Conservation (phyloP, 2,113 vertebrate species). For the Heterotilapia buettikoferi region DNA sequence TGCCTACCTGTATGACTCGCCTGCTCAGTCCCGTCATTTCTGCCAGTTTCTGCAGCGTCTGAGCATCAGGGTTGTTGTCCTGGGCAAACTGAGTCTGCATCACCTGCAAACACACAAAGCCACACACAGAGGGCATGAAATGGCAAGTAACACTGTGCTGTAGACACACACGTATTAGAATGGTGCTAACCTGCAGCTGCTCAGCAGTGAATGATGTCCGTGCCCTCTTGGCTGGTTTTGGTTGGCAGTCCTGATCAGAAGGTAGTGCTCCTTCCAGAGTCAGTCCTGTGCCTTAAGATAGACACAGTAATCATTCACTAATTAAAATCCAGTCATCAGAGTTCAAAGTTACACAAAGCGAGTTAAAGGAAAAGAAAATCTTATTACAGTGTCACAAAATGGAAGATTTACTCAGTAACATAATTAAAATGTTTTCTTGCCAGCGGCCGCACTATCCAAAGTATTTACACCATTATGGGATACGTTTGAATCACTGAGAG, state of each 20-base stretch:
- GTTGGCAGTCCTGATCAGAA: slow-evolving; percentile 90
- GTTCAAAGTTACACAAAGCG: neutral
- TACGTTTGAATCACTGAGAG: neutral
- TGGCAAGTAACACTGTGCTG: neutral
- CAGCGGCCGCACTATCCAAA: neutral
- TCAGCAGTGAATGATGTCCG: slow-evolving; percentile 92
- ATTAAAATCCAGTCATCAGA: neutral
- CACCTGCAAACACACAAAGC: slow-evolving; percentile 67
- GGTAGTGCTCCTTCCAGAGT: slow-evolving; percentile 88
- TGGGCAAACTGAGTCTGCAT: slow-evolving; percentile 91
- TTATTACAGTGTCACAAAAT: neutral
- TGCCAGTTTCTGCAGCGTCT: slow-evolving; percentile 87
- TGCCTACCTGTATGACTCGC: slow-evolving; percentile 88
- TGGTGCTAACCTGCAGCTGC: slow-evolving; percentile 82
- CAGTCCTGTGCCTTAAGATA: slow-evolving; percentile 80
- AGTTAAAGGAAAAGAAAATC: neutral
- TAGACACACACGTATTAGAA: neutral
- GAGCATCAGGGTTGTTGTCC: slow-evolving; percentile 91
- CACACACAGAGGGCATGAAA: neutral
- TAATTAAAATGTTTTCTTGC: slow-evolving; percentile 2
- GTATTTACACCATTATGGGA: neutral
- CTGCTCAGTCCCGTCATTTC: slow-evolving; percentile 92
- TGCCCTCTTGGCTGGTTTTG: slow-evolving; percentile 90
- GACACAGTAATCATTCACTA: neutral
- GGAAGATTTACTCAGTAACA: neutral